phyloP scores from a whole-genome alignment of 2,888 invertebrate genomes.

The Leptarthrus brevirostris region DNA sequence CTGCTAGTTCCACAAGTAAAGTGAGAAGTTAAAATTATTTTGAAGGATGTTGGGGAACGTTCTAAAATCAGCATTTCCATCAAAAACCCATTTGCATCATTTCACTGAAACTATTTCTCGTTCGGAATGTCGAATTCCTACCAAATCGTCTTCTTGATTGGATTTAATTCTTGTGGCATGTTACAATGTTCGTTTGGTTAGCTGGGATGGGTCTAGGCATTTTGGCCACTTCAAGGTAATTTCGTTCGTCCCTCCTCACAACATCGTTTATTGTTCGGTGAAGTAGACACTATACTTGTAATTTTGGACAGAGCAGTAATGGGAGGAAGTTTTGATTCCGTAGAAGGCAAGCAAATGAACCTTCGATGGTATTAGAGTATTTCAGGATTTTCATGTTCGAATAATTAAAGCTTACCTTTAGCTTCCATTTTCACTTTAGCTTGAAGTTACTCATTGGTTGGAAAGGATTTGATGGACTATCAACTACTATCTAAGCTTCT shows the following conservation, averaged over 20 bases:
- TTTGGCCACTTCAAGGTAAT: slow-evolving; percentile 14
- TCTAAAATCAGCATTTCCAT: slow-evolving; percentile 36
- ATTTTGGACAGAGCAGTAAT: no score
- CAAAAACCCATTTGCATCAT: slow-evolving; percentile 32
- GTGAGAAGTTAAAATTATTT: slow-evolving; percentile 39
- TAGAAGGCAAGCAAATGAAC: no score
- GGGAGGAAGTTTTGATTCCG: no score
- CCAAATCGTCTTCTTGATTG: slow-evolving; percentile 14
- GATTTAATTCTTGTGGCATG: slow-evolving; percentile 36
- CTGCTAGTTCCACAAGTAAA: no score
- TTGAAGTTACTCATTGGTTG: no score
- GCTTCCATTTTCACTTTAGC: no score
- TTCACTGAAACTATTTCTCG: slow-evolving; percentile 14
- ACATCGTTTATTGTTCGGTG: background rate
- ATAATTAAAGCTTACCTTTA: no score
- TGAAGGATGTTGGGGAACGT: slow-evolving; percentile 21
- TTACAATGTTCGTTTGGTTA: background rate
- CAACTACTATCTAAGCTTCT: no score
- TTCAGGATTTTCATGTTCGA: no score
- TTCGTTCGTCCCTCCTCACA: background rate
- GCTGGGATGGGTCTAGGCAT: background rate
- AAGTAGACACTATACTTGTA: background rate
- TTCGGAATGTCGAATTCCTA: background rate
- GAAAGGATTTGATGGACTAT: no score
- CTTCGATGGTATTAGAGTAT: no score